Conservation (phyloP, 2,888 invertebrate species). For the Cordilura impudica region DNA sequence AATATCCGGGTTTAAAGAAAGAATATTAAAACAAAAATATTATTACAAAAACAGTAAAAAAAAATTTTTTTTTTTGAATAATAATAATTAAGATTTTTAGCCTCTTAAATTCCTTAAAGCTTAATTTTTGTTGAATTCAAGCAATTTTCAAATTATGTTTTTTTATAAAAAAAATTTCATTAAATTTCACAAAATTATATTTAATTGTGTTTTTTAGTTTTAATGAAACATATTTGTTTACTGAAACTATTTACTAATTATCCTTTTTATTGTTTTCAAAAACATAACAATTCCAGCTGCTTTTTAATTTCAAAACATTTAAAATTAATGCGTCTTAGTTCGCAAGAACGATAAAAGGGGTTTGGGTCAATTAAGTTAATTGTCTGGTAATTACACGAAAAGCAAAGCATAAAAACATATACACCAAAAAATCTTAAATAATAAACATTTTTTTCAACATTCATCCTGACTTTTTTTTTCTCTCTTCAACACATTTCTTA, state of each 20-base stretch:
- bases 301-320: not conserved
- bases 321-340: not conserved
- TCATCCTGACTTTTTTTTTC: not conserved
- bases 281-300: not conserved
- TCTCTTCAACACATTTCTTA: not conserved
- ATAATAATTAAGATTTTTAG: too few relatives aligned
- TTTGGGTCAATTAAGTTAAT: slow-evolving; percentile 76
- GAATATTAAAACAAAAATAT: too few relatives aligned
- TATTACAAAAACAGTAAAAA: too few relatives aligned
- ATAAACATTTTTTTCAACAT: not conserved
- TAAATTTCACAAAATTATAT: too few relatives aligned
- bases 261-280: not conserved
- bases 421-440: not conserved
- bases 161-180: too few relatives aligned
- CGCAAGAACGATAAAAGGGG: not conserved
- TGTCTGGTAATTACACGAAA: slow-evolving; percentile 75
- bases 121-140: too few relatives aligned
- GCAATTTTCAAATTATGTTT: too few relatives aligned
- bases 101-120: too few relatives aligned
- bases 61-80: too few relatives aligned
- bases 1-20: too few relatives aligned
- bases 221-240: not conserved
- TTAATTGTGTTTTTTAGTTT: not conserved
- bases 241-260: not conserved
- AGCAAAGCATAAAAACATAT: slow-evolving; percentile 5